Base-by-base conservation (phyloP, 2,888 invertebrate species). In the Melitaea athalia region DNA sequence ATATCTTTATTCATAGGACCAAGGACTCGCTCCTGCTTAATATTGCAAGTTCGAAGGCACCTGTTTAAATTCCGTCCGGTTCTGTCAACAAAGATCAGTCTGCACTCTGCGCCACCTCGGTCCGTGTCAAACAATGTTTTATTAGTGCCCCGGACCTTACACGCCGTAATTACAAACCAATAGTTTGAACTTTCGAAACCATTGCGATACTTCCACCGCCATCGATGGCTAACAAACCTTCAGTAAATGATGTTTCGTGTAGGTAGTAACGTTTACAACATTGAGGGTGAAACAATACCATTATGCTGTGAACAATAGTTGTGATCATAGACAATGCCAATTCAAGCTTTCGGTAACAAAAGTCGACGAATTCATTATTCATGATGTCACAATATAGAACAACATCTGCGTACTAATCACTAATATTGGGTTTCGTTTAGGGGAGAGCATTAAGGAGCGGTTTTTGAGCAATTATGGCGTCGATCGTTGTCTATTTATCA, bases 61-160 rank as follows among this genome's bases (percentile, higher is more conserved):
- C 76, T 84, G 85, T 84, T 84, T 82, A 79, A 82, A 80, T 74
- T 79, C 78, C 79, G 77, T 76, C 79, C 78, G n/a, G 38, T 78
- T 75, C 80, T 82, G 86, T 86, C 85, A 86, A 91, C 89, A 89
- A 72, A 78, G 81, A 80, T 77, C 81, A 80, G 81, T 81, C 81
- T 81, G 84, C 82, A 84, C 83, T 84, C 82, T 83, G 81, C 85
- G 84, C 82, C 85, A 85, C 82, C 85, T 85, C 82, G 87, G 85
- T 87, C 85, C 86, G 84, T 85, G 86, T 85, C 85, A 85, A 85
- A 87, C 87, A 88, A 85, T 89, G 85, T 86, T 85, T 83, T 82
- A 85, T 84, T 85, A 78, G 84, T 83, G 80, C 85, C 85, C 76
- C 45, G 43, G 14, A 52, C 53, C 52, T 65, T 60, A 60, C 65